Evolutionary conservation across 2,888 invertebrate genomes (phyloP).

Genomic region (Teleogryllus oceanicus): DNA sequence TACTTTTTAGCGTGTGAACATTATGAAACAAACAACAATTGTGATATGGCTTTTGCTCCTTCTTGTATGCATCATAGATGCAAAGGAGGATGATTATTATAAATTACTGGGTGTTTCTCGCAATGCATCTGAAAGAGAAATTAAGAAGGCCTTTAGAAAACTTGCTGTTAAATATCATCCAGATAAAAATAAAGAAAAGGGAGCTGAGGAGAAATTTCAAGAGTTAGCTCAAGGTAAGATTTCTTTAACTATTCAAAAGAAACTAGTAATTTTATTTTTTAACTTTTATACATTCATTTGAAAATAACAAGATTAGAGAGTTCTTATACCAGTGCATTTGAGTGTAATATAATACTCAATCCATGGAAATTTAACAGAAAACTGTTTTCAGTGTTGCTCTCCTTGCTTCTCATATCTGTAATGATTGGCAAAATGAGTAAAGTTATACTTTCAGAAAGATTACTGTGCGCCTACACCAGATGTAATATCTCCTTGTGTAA

Average conservation of each 20-base stretch:
- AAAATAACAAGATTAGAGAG: no score
- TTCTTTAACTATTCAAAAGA: background rate
- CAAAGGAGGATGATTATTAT: constrained; percentile 48
- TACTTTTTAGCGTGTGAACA: background rate
- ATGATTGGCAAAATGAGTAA: no score
- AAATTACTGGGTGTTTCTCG: constrained; percentile 49
- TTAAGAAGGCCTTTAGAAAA: constrained; percentile 53
- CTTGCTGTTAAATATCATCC: constrained; percentile 54
- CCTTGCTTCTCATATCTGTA: no score
- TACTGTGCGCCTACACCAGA: no score
- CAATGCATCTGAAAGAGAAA: constrained; percentile 49
- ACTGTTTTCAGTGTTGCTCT: no score
- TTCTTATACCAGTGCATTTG: no score
- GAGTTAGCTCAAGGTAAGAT: constrained; percentile 52
- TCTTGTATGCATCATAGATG: constrained; percentile 34
- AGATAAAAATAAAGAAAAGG: constrained; percentile 51
- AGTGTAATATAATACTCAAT: no score
- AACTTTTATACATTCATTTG: no score
- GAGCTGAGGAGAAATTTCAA: constrained; percentile 51
- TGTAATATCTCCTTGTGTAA: no score
- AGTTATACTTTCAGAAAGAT: no score
- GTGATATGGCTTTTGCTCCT: constrained; percentile 20
- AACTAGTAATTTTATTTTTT: no score
- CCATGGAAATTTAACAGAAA: no score
- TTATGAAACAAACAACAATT: background rate